Conservation (phyloP, 2,797 vertebrate genomes). For the Eulemur albifrons region DNA sequence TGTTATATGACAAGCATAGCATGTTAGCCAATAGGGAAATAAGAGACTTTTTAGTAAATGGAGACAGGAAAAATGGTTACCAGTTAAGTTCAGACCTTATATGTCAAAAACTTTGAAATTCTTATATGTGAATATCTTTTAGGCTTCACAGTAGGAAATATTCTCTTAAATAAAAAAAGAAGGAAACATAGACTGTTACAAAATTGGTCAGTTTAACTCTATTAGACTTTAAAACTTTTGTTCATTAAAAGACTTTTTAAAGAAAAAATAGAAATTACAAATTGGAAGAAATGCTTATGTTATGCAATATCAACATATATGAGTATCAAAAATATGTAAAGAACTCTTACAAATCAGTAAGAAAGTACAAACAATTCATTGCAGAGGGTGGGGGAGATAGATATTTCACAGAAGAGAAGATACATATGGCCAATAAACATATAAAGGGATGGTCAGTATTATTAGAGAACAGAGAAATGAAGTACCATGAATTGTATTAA, state of each 20-base stretch:
- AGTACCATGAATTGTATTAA: not conserved
- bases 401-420: not conserved
- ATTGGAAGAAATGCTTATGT: not conserved
- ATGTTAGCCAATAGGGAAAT: not conserved
- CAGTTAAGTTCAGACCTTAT: not conserved
- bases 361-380: not conserved
- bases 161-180: not conserved
- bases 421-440: not conserved
- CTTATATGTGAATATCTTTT: not conserved
- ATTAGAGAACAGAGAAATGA: not conserved
- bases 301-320: conserved; percentile 1
- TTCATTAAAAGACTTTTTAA: conserved; percentile 8
- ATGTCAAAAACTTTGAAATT: not conserved
- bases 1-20: not conserved
- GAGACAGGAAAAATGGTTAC: not conserved
- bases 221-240: conserved; percentile 3
- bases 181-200: not conserved
- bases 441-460: not conserved
- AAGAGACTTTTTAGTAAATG: not conserved
- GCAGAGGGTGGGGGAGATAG: not conserved
- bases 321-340: not conserved
- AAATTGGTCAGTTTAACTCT: not conserved
- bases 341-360: not conserved
- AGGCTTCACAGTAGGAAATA: not conserved
- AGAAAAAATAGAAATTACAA: conserved; percentile 3